Percentiles rank a stretch among this genome's conserved stretches.
Evolutionary conservation across 2,797 vertebrate species (phyloP).

Genomic region (Neosalanx taihuensis): DNA sequence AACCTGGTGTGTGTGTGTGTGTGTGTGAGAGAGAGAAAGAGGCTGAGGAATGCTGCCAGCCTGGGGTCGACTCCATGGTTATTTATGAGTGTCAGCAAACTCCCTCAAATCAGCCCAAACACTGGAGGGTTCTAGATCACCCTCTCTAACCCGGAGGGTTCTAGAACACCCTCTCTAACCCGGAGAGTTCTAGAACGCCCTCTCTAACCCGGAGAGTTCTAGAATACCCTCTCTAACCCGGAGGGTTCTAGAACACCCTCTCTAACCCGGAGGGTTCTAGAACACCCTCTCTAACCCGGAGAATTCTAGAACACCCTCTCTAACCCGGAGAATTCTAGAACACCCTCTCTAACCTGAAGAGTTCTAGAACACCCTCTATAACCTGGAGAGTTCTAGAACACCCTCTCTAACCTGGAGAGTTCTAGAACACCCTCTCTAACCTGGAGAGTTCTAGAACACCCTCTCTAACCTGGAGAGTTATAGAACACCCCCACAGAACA

Average conservation of each 20-base stretch:
- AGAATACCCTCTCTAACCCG: no score
- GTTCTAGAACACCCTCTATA: no score
- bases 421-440: no score
- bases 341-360: no score
- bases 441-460: no score
- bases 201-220: no score
- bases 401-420: no score
- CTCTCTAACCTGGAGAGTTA: no score
- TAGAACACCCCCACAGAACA: no score
- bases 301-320: conserved; percentile 33
- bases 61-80: conserved; percentile 35
- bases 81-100: neutral
- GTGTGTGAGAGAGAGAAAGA: conserved; percentile 4
- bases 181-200: no score
- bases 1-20: neutral
- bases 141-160: conserved; percentile 31
- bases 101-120: conserved; percentile 11
- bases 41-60: conserved; percentile 58
- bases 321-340: no score
- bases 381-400: no score
- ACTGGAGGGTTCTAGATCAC: conserved; percentile 32
- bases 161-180: neutral
- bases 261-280: conserved; percentile 27
- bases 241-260: conserved; percentile 26
- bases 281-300: neutral